These are phyloP conservation scores for Hippocampus guttulatus DNA, from an alignment of 2,113 vertebrate species.

Conservation along the genomic window DNA sequence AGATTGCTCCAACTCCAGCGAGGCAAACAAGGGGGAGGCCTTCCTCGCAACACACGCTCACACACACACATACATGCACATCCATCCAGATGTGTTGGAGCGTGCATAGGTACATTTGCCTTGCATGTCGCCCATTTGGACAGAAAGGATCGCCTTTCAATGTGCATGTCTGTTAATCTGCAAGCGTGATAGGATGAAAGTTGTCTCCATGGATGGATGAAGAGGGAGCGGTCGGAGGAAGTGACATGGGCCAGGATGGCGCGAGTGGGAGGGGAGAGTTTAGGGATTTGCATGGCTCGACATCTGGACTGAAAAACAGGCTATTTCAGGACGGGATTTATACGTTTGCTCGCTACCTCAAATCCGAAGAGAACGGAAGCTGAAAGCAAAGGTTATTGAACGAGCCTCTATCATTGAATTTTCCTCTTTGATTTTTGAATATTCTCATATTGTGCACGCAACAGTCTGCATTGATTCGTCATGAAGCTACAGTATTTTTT, in stretches of 20 bases:
- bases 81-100: not conserved
- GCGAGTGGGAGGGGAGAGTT: constrained; percentile 63
- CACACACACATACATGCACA: not conserved
- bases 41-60: not conserved
- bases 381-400: constrained; percentile 53
- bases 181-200: constrained; percentile 31
- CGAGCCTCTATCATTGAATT: constrained; percentile 38
- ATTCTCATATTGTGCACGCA: constrained; percentile 21
- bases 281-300: constrained; percentile 70
- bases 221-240: constrained; percentile 56
- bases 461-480: not conserved
- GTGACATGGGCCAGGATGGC: constrained; percentile 59
- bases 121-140: not conserved
- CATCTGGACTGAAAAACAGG: constrained; percentile 73
- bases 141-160: constrained; percentile 32
- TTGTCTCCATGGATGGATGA: constrained; percentile 38
- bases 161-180: constrained; percentile 57
- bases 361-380: constrained; percentile 60
- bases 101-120: constrained; percentile 11
- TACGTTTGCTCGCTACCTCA: constrained; percentile 69
- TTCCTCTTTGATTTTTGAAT: constrained; percentile 46
- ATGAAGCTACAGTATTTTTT: not conserved
- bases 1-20: constrained; percentile 32
- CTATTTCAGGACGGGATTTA: constrained; percentile 76
- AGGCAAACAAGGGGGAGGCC: constrained; percentile 16